Conservation (phyloP, 1,140 invertebrate genomes). For the Stegodyphus mimosarum region DNA sequence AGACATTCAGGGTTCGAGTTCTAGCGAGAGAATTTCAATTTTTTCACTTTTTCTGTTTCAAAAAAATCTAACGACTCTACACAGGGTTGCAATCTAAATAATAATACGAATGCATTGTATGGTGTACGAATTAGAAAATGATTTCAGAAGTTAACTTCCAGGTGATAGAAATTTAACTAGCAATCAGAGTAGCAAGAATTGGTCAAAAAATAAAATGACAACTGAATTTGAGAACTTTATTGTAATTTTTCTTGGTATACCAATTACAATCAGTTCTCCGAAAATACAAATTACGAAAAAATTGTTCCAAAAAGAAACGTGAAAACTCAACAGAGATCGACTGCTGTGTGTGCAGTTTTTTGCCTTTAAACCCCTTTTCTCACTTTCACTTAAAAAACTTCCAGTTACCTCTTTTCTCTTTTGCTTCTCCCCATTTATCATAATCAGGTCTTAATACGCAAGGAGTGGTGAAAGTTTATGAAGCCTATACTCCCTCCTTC, state of each 20-base stretch:
- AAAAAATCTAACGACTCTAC: too few relatives aligned
- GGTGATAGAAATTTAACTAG: too few relatives aligned
- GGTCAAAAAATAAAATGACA: too few relatives aligned
- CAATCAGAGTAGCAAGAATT: too few relatives aligned
- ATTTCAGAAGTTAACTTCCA: too few relatives aligned
- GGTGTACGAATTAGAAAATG: too few relatives aligned
- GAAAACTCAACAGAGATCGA: conserved; percentile 42
- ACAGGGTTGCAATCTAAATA: too few relatives aligned
- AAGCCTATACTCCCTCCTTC: conserved; percentile 33
- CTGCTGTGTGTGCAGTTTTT: conserved; percentile 44
- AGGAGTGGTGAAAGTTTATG: conserved; percentile 59
- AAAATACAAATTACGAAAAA: conserved; percentile 15
- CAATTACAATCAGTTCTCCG: not conserved
- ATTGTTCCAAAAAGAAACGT: conserved; percentile 8
- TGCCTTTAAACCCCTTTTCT: conserved; percentile 31
- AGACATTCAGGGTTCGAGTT: too few relatives aligned
- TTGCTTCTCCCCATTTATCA: conserved; percentile 51
- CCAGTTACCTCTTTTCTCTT: conserved; percentile 47
- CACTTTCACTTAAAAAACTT: conserved; percentile 41
- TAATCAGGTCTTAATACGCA: conserved; percentile 60
- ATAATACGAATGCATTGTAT: too few relatives aligned
- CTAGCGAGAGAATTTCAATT: too few relatives aligned
- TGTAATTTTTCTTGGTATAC: not conserved
- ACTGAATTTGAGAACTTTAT: too few relatives aligned
- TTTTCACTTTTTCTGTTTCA: too few relatives aligned